These are phyloP conservation scores for Meloidogyne chitwoodi DNA, from an alignment of 1,140 invertebrate species.

Conservation along the genomic window DNA sequence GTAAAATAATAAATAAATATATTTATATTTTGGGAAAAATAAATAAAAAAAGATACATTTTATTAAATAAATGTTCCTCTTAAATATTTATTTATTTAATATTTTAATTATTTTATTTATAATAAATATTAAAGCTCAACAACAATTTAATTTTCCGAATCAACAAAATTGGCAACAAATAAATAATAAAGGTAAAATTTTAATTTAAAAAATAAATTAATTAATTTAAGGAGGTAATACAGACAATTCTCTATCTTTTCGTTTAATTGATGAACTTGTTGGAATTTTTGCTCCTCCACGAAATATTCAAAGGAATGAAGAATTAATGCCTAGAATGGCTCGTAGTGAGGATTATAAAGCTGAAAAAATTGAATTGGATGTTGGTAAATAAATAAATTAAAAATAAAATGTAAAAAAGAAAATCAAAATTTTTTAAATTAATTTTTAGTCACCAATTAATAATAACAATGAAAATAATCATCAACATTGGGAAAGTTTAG, in stretches of 20 bases:
- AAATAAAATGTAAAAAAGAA: background rate
- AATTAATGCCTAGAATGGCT: background rate
- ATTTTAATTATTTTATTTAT: no score
- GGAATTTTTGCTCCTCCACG: constrained; percentile 10
- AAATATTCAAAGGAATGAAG: background rate
- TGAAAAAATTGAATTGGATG: background rate
- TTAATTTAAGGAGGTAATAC: background rate
- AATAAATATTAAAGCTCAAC: no score
- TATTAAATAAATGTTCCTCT: no score
- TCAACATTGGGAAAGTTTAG: constrained; percentile 19
- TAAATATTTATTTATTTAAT: no score
- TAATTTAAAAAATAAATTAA: no score
- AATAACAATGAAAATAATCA: background rate
- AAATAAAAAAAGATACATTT: no score
- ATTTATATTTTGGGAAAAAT: no score
- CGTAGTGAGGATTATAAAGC: background rate
- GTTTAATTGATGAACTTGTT: constrained; percentile 17
- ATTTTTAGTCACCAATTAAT: background rate
- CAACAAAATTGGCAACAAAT: no score
- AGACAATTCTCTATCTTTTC: background rate
- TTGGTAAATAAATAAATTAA: background rate
- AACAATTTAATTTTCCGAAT: no score
- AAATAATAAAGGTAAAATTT: no score
- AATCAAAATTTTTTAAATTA: background rate
- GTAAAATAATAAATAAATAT: no score